These are phyloP conservation scores for Caenorhabditis inopinata DNA, from an alignment of 1,140 invertebrate genomes.

Conservation along the genomic window DNA sequence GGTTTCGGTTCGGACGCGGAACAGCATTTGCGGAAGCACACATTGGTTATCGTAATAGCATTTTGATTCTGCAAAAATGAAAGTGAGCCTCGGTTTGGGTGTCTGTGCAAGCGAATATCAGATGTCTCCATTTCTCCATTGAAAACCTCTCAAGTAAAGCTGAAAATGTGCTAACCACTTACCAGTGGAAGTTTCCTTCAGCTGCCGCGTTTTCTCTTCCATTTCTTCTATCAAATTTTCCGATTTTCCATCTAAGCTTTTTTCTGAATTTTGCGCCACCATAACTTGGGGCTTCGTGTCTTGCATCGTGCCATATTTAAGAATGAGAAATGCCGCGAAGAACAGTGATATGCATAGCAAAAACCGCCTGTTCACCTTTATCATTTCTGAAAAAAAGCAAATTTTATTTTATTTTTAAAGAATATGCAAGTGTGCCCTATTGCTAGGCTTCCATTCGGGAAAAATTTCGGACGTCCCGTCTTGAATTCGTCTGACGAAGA, in stretches of 20 bases:
- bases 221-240: background rate
- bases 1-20: conserved; percentile 32
- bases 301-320: background rate
- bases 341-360: background rate
- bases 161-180: background rate
- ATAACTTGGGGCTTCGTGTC: too few species aligned
- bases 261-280: background rate
- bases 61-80: background rate
- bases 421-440: too few species aligned
- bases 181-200: background rate
- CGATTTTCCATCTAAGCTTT: background rate
- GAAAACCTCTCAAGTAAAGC: too few species aligned
- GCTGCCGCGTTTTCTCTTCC: background rate
- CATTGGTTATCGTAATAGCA: conserved; percentile 42
- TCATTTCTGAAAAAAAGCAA: background rate
- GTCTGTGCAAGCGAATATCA: too few species aligned
- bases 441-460: too few species aligned
- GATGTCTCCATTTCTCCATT: too few species aligned
- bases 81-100: background rate
- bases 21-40: conserved; percentile 22
- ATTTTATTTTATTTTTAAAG: too few species aligned
- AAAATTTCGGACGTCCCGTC: too few species aligned
- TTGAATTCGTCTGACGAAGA: too few species aligned
- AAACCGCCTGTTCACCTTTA: background rate
- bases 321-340: background rate